phyloP scores from a whole-genome alignment of 2,113 vertebrate species.

The Oryzias celebensis region DNA sequence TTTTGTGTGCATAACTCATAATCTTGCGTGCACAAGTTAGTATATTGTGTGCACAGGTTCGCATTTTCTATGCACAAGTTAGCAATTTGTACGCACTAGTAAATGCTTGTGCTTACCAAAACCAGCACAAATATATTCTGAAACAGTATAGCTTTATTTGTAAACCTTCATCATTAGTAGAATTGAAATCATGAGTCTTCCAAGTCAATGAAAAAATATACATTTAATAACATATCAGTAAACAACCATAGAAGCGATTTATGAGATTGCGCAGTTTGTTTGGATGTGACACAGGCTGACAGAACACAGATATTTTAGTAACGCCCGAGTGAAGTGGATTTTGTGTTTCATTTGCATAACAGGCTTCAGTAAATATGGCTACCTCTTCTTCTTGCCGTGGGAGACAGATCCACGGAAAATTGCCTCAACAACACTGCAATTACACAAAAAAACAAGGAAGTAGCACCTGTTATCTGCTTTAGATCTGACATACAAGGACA shows the following conservation, averaged over 20 bases:
- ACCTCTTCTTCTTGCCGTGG: slow-evolving; percentile 25
- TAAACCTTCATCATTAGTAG: slow-evolving; percentile 26
- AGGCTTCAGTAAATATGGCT: slow-evolving; percentile 57
- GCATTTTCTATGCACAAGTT: too few relatives aligned
- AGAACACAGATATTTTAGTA: slow-evolving; percentile 45
- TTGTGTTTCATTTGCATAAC: slow-evolving; percentile 60
- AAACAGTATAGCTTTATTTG: slow-evolving; percentile 30
- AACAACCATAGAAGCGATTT: slow-evolving; percentile 65
- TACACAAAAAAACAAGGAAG: slow-evolving; percentile 40
- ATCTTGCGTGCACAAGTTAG: too few relatives aligned
- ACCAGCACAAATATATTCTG: slow-evolving; percentile 64
- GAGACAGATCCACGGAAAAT: slow-evolving; percentile 21
- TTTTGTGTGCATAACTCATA: too few relatives aligned
- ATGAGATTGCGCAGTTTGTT: slow-evolving; percentile 50
- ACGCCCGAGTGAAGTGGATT: slow-evolving; percentile 49
- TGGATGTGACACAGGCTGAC: slow-evolving; percentile 53
- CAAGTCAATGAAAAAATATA: slow-evolving; percentile 72
- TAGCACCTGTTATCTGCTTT: slow-evolving; percentile 68
- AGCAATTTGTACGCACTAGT: too few relatives aligned
- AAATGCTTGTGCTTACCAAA: slow-evolving; percentile 33
- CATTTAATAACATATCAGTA: slow-evolving; percentile 64
- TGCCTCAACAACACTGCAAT: slow-evolving; percentile 14
- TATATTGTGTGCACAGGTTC: too few relatives aligned
- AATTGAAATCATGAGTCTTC: slow-evolving; percentile 46
- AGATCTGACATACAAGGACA: slow-evolving; percentile 25